Conservation (phyloP, 2,797 vertebrate genomes). For the Cheirogaleus major region DNA sequence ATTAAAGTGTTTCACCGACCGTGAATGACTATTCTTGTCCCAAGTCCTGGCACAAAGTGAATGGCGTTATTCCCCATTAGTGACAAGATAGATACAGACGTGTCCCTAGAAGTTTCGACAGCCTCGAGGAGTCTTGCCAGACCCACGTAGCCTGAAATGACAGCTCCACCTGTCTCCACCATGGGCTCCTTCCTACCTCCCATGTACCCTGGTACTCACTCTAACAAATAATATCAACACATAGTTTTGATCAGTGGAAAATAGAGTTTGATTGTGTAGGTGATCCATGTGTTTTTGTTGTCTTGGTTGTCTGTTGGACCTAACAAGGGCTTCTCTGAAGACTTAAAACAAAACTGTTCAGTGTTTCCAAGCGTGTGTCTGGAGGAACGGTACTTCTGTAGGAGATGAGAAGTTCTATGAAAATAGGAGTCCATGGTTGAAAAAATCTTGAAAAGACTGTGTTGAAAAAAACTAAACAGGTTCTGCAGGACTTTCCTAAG, state of each 20-base stretch:
- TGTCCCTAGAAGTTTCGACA: not conserved
- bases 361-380: not conserved
- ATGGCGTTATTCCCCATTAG: not conserved
- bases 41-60: not conserved
- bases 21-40: not conserved
- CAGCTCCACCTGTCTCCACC: not conserved
- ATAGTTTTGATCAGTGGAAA: not conserved
- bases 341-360: not conserved
- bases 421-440: not conserved
- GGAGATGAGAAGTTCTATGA: not conserved
- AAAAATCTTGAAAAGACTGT: not conserved
- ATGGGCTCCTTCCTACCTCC: not conserved
- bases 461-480: not conserved
- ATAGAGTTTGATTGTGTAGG: not conserved
- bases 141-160: rapidly evolving
- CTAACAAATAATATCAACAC: not conserved
- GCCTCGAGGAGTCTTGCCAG: not conserved
- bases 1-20: not conserved
- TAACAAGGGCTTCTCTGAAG: not conserved
- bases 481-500: not conserved
- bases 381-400: not conserved
- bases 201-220: not conserved
- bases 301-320: not conserved
- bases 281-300: not conserved
- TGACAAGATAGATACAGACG: rapidly evolving